A percentile compares a stretch with the other conserved stretches of the same genome.
These are phyloP conservation scores for Hydropotes inermis DNA, from an alignment of 2,113 vertebrate genomes.

Conservation along the genomic window DNA sequence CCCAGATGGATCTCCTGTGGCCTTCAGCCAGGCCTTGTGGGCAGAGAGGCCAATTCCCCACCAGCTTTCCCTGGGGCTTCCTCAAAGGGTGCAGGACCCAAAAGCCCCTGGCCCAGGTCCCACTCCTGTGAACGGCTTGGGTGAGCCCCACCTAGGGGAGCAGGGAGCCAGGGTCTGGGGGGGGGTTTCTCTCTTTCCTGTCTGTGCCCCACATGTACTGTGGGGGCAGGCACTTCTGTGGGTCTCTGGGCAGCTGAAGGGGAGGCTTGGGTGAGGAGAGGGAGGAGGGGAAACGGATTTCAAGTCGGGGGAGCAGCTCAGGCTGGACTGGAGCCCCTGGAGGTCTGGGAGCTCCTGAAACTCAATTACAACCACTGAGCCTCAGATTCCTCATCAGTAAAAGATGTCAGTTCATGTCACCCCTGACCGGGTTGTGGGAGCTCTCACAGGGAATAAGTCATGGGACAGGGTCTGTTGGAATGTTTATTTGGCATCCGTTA, in stretches of 20 bases:
- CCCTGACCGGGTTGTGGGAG: background rate
- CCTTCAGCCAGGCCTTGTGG: too few species aligned
- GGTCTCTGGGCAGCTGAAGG: background rate
- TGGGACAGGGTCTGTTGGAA: background rate
- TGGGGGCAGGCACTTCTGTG: constrained; percentile 28
- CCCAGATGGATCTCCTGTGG: background rate
- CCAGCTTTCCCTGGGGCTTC: background rate
- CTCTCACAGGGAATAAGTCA: background rate
- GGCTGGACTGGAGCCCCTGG: background rate
- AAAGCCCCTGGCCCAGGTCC: too few species aligned
- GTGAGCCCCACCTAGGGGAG: background rate
- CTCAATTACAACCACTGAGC: background rate
- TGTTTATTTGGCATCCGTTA: background rate
- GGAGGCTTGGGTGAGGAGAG: background rate
- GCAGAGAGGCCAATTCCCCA: background rate
- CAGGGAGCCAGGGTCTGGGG: background rate
- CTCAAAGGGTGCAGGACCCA: background rate
- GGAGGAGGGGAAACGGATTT: background rate
- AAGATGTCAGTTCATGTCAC: background rate
- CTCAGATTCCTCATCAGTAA: background rate
- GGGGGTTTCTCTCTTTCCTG: background rate
- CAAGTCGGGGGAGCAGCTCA: background rate
- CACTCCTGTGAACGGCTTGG: background rate
- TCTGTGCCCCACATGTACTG: fast-evolving
- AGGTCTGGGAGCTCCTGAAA: background rate